Base-by-base conservation (phyloP, 2,113 vertebrate genomes). In the Rhodinocichla rosea region DNA sequence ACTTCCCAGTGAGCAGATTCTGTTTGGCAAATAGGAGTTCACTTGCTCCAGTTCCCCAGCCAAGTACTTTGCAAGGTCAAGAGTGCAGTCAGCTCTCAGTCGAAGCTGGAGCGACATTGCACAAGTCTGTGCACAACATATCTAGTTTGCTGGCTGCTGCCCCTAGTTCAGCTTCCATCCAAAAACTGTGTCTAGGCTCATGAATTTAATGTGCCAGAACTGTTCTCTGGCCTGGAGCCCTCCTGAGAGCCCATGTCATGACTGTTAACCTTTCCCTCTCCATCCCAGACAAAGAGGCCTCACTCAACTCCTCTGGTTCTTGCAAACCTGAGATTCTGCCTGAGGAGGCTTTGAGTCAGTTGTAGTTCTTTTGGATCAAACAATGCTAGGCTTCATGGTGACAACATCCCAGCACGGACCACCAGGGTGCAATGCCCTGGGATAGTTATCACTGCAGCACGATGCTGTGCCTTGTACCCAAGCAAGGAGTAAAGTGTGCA, bases 361-460 rank as follows among this genome's bases (percentile, higher is more conserved):
- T 0, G 30, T 55, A 19, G 18, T 3, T 63, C 30, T 50, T 60
- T 50, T 70, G 65, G 33, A 23, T 79, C 47, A 79, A 75, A 56
- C 30, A 35, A 22, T 47, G 9, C 27, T 30, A 13, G 30, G 18
- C 56, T 84, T 82, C 30, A 27, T 4, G 33, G 21, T 67, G 74
- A 75, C 40, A 69, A 21, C 13, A 30, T 45, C 62, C 21, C 35
- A 55, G 33, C 12, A 24, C 0, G 0, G 17, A 63, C 21, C 52
- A 45, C 8, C 28, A 45, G 28, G n/a, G 18, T 52, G 30, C 45
- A 44, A 24, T 56, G 24, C 59, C 45, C 40, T 65, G 45, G 5
- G 56, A 83, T 2, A 79, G 5, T 40, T 39, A 50, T 6, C 27
- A 15, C 44, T 42, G 50, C 9, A 39, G 35, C 18, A 55, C 3